Percentiles rank a stretch among this genome's conserved stretches.
Conservation (phyloP, 2,888 invertebrate genomes). For the Platycheirus albimanus region DNA sequence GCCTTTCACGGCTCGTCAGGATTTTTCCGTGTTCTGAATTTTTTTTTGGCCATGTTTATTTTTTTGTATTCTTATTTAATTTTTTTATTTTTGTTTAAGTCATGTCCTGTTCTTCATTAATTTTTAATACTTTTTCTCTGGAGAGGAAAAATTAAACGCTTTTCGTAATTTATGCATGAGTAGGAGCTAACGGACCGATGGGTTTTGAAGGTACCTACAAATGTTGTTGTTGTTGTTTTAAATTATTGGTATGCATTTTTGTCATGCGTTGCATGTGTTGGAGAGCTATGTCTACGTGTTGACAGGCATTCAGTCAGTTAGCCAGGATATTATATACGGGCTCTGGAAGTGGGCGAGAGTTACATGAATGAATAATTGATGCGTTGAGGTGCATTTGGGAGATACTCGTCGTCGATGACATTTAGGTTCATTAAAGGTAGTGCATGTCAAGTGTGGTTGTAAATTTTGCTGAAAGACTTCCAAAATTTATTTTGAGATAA, state of each 20-base stretch:
- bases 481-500: too few species aligned
- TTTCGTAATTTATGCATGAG: constrained; percentile 62
- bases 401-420: constrained; percentile 15
- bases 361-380: constrained; percentile 62
- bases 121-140: constrained; percentile 39
- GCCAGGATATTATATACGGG: not conserved
- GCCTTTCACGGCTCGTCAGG: not conserved
- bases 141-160: constrained; percentile 64
- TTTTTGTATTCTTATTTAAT: too few species aligned
- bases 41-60: too few species aligned
- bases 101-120: constrained; percentile 61
- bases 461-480: too few species aligned
- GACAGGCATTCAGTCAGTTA: constrained; percentile 24
- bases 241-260: constrained; percentile 18
- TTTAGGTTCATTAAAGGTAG: constrained; percentile 12
- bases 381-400: constrained; percentile 34
- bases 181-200: constrained; percentile 12
- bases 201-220: constrained; percentile 27
- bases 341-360: constrained; percentile 13
- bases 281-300: constrained; percentile 31
- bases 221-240: constrained; percentile 33
- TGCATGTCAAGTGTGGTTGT: not conserved
- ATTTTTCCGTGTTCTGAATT: not conserved
- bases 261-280: constrained; percentile 28
- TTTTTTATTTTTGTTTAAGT: constrained; percentile 23